Percentiles rank a stretch among this genome's conserved stretches.
phyloP scores from a whole-genome alignment of 2,113 vertebrate species.

The Cavia porcellus region DNA sequence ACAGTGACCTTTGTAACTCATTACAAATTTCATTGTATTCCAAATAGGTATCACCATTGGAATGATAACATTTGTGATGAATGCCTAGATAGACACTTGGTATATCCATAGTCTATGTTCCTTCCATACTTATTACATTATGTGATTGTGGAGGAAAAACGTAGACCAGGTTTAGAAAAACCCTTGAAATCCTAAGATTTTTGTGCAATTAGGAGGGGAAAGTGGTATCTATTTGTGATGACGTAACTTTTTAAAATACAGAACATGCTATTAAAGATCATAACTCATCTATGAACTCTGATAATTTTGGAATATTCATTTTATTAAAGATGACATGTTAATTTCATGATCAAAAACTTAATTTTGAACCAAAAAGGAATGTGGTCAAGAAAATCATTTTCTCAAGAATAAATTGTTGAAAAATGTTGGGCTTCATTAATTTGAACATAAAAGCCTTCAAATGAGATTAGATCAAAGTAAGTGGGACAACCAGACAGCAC shows the following conservation, averaged over 20 bases:
- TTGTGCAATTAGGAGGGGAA: neutral
- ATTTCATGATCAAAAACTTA: constrained; percentile 40
- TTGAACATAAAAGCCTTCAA: constrained; percentile 1
- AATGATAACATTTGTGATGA: neutral
- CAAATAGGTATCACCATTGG: neutral
- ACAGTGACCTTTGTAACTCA: neutral
- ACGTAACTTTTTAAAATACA: neutral
- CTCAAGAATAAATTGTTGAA: constrained; percentile 39
- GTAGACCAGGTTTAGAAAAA: neutral
- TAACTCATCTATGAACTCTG: neutral
- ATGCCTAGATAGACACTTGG: neutral
- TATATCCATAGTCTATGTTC: neutral
- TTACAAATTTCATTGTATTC: constrained; percentile 37
- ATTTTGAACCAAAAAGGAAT: neutral
- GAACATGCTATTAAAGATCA: neutral
- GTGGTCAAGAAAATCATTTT: neutral
- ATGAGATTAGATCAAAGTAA: neutral
- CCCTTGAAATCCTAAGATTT: constrained; percentile 3
- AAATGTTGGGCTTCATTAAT: neutral
- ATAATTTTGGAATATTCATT: constrained; percentile 14
- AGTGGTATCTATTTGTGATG: neutral
- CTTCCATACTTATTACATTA: neutral
- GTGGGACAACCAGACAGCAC: neutral
- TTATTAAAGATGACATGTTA: constrained; percentile 12
- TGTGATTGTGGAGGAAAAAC: neutral